These are phyloP conservation scores for Jacana jacana DNA, from an alignment of 2,113 vertebrate genomes.

Conservation along the genomic window DNA sequence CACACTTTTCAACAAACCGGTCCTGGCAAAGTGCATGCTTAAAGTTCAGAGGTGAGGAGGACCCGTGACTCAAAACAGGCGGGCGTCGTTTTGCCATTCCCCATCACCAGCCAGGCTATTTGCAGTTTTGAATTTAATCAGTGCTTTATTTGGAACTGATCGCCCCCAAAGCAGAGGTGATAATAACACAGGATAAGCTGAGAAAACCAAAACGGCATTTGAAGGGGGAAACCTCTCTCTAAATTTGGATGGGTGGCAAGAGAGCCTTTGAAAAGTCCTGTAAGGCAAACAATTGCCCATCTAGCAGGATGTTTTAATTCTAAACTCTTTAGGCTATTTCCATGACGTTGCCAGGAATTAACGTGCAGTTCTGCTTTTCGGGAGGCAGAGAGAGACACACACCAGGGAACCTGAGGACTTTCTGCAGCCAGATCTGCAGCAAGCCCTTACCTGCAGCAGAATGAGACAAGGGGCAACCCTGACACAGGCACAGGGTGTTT, in stretches of 20 bases:
- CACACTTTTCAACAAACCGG: background rate
- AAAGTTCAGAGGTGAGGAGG: background rate
- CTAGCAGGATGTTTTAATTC: constrained; percentile 30
- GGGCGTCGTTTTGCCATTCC: background rate
- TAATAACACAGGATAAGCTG: background rate
- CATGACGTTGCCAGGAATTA: background rate
- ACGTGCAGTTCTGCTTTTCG: background rate
- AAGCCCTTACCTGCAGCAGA: background rate
- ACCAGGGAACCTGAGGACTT: background rate
- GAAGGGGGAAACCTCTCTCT: background rate
- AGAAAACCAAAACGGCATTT: background rate
- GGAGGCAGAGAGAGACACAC: constrained; percentile 28
- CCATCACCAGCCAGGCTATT: background rate
- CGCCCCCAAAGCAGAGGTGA: background rate
- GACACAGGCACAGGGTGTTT: fast-evolving
- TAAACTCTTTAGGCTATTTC: background rate
- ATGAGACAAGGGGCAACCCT: fast-evolving
- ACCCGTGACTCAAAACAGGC: background rate
- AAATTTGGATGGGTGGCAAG: background rate
- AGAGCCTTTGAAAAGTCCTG: constrained; percentile 7
- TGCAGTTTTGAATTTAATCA: background rate
- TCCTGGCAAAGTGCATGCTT: background rate
- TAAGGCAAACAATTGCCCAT: constrained; percentile 10
- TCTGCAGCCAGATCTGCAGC: background rate
- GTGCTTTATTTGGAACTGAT: background rate